A percentile compares a stretch with the other conserved stretches of the same genome.
These are phyloP conservation scores for Limnephilus marmoratus DNA, from an alignment of 2,888 invertebrate genomes.

Conservation along the genomic window DNA sequence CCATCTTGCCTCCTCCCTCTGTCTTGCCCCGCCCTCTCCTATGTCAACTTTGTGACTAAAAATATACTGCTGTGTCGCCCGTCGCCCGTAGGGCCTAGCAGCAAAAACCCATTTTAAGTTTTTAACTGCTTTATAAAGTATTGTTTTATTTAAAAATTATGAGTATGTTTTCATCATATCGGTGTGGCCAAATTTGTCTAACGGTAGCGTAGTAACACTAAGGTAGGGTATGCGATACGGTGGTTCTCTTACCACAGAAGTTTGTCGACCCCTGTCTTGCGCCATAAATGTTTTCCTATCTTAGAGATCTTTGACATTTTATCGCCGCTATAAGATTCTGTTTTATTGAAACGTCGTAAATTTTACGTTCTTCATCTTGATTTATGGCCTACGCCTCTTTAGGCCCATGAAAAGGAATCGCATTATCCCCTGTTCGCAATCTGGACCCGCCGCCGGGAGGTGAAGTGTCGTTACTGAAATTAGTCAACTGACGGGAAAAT, in stretches of 20 bases:
- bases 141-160: too few species aligned
- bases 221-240: not conserved
- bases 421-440: slow-evolving; percentile 7
- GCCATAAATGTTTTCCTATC: slow-evolving; percentile 31
- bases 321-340: slow-evolving; percentile 28
- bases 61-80: too few species aligned
- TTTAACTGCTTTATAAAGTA: too few species aligned
- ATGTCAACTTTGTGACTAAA: too few species aligned
- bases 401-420: slow-evolving; percentile 14
- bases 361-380: slow-evolving; percentile 32
- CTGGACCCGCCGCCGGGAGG: not conserved
- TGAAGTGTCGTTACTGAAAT: not conserved
- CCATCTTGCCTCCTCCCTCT: too few species aligned
- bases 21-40: too few species aligned
- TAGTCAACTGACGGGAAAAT: slow-evolving; percentile 2
- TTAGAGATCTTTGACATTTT: slow-evolving; percentile 22
- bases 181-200: not conserved
- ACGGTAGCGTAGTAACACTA: not conserved
- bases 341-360: slow-evolving; percentile 44
- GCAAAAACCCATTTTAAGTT: too few species aligned
- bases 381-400: slow-evolving; percentile 38
- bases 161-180: not conserved
- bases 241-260: not conserved
- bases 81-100: too few species aligned
- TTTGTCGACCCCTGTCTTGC: not conserved